A percentile compares a stretch with the other conserved stretches of the same genome.
Conservation (phyloP, 2,113 vertebrate species). For the Dasyprocta punctata region DNA sequence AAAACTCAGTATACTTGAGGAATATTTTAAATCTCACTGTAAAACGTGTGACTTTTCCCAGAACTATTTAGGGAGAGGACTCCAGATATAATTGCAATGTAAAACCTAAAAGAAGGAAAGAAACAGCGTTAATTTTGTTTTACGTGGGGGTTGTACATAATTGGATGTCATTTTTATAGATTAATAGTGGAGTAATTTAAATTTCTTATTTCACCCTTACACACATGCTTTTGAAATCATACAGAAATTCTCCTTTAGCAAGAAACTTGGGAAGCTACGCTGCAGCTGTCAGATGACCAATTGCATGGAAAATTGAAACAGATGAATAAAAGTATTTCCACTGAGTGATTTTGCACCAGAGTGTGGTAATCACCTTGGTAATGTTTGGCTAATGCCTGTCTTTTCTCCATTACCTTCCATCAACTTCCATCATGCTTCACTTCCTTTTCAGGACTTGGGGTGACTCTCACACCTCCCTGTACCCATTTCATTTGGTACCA, state of each 20-base stretch:
- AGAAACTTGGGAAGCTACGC: conserved; percentile 44
- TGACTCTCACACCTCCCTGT: background rate
- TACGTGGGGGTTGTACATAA: background rate
- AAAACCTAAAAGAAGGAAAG: background rate
- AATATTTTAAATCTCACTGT: conserved; percentile 4
- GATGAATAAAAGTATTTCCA: conserved; percentile 58
- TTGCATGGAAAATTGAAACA: conserved; percentile 78
- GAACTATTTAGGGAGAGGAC: background rate
- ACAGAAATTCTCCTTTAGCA: background rate
- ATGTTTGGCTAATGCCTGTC: conserved; percentile 71
- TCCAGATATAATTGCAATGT: background rate
- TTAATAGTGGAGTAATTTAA: conserved; percentile 17
- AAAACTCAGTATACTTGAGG: background rate
- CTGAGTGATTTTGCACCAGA: conserved; percentile 54
- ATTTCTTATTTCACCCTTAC: conserved; percentile 49
- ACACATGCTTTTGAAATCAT: conserved; percentile 47
- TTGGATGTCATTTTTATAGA: background rate
- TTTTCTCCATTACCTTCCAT: conserved; percentile 78
- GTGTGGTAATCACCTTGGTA: conserved; percentile 69
- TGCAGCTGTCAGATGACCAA: conserved; percentile 67
- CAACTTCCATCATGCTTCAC: conserved; percentile 67
- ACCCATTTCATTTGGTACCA: conserved; percentile 36
- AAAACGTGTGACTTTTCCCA: background rate
- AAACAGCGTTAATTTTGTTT: background rate
- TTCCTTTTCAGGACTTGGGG: conserved; percentile 41